Evolutionary conservation across 1,140 invertebrate species (phyloP).

Genomic region (Venturia canescens): DNA sequence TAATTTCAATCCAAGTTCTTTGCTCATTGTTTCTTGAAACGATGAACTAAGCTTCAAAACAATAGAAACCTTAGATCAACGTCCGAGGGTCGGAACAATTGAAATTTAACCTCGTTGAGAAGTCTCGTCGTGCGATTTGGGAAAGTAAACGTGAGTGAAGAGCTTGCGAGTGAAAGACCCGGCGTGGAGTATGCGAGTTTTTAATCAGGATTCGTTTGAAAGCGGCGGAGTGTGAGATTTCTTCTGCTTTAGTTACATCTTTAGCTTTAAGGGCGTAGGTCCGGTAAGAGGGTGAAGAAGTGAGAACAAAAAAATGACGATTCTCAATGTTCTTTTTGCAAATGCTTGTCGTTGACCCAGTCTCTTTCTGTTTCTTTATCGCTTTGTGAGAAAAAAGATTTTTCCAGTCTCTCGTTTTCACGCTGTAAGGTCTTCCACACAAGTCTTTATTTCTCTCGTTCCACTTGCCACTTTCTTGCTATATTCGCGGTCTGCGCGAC

Average conservation of each 20-base stretch:
- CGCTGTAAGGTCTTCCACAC: background rate
- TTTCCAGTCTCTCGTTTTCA: conserved; percentile 6
- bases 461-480: conserved; percentile 12
- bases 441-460: conserved; percentile 14
- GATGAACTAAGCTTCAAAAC: no score
- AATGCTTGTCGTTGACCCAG: background rate
- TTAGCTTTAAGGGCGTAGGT: background rate
- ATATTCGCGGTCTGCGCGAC: background rate
- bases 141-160: no score
- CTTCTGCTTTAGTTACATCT: background rate
- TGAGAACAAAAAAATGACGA: background rate
- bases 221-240: no score
- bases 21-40: no score
- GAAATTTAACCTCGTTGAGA: no score
- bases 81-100: no score
- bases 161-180: no score
- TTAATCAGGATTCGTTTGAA: no score
- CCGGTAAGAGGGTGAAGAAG: background rate
- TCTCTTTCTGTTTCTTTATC: background rate
- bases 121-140: no score
- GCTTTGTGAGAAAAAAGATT: background rate
- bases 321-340: conserved; percentile 12
- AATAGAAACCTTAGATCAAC: no score
- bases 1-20: no score
- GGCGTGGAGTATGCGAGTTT: no score